Evolutionary conservation across 2,113 vertebrate species (phyloP).

Genomic region (Syngnathoides biaculeatus): DNA sequence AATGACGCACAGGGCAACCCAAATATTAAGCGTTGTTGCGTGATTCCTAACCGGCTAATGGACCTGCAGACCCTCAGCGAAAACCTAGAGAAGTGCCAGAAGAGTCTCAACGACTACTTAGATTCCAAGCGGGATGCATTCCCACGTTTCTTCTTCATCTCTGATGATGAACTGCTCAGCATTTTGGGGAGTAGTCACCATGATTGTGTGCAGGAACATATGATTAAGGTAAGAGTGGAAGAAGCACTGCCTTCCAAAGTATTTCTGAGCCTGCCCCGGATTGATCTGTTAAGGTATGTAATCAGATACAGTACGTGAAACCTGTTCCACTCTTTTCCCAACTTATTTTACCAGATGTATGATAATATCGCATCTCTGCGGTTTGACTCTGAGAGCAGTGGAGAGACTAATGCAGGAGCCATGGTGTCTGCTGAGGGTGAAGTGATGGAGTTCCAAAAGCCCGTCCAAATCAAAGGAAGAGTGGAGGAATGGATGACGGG

Average conservation of each 20-base stretch:
- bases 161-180: slow-evolving; percentile 94
- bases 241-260: neutral
- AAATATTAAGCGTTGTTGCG: slow-evolving; percentile 82
- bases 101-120: slow-evolving; percentile 91
- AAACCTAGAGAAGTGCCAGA: slow-evolving; percentile 90
- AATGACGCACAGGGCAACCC: slow-evolving; percentile 77
- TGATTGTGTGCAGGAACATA: slow-evolving; percentile 90
- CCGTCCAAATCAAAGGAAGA: slow-evolving; percentile 78
- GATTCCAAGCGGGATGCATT: slow-evolving; percentile 92
- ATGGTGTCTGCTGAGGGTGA: slow-evolving; percentile 93
- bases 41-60: slow-evolving; percentile 77
- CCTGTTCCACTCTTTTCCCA: neutral
- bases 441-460: slow-evolving; percentile 81
- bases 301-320: neutral
- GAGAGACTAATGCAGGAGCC: slow-evolving; percentile 77
- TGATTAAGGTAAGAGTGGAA: slow-evolving; percentile 84
- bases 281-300: neutral
- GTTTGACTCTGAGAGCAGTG: slow-evolving; percentile 73
- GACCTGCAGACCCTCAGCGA: slow-evolving; percentile 82
- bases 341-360: slow-evolving; percentile 80
- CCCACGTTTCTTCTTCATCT: slow-evolving; percentile 96
- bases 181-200: slow-evolving; percentile 89
- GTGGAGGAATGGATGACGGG: slow-evolving; percentile 95
- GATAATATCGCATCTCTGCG: slow-evolving; percentile 87
- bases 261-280: neutral